Evolutionary conservation across 2,888 invertebrate species (phyloP), one percentile per base, ranked within the genome.

Genomic region (Sinotaia quadrata): DNA sequence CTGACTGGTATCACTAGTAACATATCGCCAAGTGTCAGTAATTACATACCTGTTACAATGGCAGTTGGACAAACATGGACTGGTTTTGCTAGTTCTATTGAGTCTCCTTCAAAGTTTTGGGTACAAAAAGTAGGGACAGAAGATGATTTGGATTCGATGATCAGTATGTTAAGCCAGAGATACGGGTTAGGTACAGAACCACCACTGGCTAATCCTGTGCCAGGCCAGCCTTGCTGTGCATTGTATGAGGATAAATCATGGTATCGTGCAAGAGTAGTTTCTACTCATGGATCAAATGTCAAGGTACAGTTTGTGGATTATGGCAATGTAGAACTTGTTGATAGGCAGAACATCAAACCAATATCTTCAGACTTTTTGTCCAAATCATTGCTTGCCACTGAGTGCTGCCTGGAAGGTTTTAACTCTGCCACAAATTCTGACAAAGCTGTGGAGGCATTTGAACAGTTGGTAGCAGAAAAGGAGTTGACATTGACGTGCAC

Each of bases 181-280:
- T 81, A 84, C 31, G 87, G 89, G 65, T 91, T 62, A 62, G 52
- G 52, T 12, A 54, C 10, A 5, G 52, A 56, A 18, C 27, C 68
- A 1, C 36, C 61, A 0, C 33, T 33, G 15, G 59, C 76, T 18
- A 63, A 47, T 4, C 62, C 58, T n/a, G 12, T 49, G 0, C 71
- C 69, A 24, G 80, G 80, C 29, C 90, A 91, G 81, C 90, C 91
- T 0, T 94, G 94, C 80, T 85, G 92, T 72, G 91, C 92, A 51
- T 85, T 90, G 29, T 92, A 90, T 76, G 81, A 81, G 37, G 83
- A 85, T 74, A 67, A 72, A 15, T 58, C 74, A 29, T 84, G 84
- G 84, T 85, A 84, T 63, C 73, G 85, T 58, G 83, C 80, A 2
- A 71, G 68, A 12, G 80, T 85, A 21, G 52, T 75, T 4, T 68